These are phyloP conservation scores for Arctia plantaginis DNA, from an alignment of 2,888 invertebrate genomes.

Conservation along the genomic window DNA sequence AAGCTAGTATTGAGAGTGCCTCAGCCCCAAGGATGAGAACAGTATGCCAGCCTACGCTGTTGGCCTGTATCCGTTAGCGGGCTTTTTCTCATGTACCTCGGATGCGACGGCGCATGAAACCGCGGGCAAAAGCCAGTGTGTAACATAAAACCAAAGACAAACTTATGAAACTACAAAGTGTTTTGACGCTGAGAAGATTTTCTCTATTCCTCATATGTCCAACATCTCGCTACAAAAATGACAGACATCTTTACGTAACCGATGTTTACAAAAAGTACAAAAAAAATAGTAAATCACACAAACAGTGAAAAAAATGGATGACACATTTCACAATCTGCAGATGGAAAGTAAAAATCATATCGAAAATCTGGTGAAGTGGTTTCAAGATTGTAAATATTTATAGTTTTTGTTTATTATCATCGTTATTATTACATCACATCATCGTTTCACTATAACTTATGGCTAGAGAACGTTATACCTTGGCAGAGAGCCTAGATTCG, in stretches of 20 bases:
- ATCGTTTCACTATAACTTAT: background rate
- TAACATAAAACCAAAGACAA: constrained; percentile 1
- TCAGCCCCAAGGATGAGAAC: background rate
- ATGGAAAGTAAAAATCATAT: constrained; percentile 17
- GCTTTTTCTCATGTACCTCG: too few relatives aligned
- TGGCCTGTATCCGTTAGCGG: too few relatives aligned
- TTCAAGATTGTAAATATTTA: constrained; percentile 22
- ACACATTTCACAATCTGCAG: constrained; percentile 14
- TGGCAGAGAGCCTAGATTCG: background rate
- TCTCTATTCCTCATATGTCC: background rate
- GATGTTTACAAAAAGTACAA: constrained; percentile 1
- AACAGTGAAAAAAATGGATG: constrained; percentile 12
- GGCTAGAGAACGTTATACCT: background rate
- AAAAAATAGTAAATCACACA: background rate
- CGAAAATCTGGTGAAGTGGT: constrained; percentile 21
- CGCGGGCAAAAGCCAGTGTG: background rate
- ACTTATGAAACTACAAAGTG: background rate
- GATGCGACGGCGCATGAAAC: background rate
- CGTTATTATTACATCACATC: background rate
- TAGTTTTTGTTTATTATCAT: background rate
- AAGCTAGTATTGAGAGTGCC: background rate
- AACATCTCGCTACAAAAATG: background rate
- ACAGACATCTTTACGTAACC: background rate
- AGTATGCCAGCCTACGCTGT: background rate
- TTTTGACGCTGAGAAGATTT: background rate